Evolutionary conservation across 1,140 invertebrate genomes (phyloP).

Genomic region (Meloidogyne chitwoodi): DNA sequence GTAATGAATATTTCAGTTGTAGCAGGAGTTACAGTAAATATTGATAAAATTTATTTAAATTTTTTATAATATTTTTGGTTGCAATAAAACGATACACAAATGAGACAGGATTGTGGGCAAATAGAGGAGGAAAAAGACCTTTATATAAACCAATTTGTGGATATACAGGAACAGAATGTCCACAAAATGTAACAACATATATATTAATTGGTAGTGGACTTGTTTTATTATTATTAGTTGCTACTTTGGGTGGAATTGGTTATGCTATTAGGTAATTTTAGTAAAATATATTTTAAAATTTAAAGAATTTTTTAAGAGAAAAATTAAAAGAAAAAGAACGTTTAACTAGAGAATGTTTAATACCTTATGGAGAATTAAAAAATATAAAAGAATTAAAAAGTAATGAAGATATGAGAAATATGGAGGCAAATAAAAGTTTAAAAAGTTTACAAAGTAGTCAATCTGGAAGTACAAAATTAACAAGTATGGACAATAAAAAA

Average conservation of each 20-base stretch:
- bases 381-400: conserved; percentile 21
- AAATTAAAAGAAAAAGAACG: conserved; percentile 26
- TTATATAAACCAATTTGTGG: conserved; percentile 4
- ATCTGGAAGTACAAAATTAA: conserved; percentile 28
- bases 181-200: conserved; percentile 3
- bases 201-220: conserved; percentile 22
- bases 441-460: conserved; percentile 40
- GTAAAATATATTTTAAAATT: too few relatives aligned
- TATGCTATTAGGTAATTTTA: conserved; percentile 27
- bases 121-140: conserved; percentile 2
- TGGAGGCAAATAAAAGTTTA: conserved; percentile 38
- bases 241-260: conserved; percentile 16
- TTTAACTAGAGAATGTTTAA: conserved; percentile 35
- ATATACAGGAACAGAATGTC: conserved; percentile 7
- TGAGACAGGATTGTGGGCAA: background rate
- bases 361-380: conserved; percentile 23
- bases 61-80: background rate
- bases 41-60: background rate
- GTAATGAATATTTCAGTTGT: conserved; percentile 12
- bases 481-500: conserved; percentile 29
- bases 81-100: background rate
- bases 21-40: background rate
- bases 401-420: background rate
- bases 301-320: conserved; percentile 31
- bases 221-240: conserved; percentile 20